A percentile compares a stretch with the other conserved stretches of the same genome.
These are phyloP conservation scores for Uropsilus gracilis DNA, from an alignment of 2,113 vertebrate genomes.

Conservation along the genomic window DNA sequence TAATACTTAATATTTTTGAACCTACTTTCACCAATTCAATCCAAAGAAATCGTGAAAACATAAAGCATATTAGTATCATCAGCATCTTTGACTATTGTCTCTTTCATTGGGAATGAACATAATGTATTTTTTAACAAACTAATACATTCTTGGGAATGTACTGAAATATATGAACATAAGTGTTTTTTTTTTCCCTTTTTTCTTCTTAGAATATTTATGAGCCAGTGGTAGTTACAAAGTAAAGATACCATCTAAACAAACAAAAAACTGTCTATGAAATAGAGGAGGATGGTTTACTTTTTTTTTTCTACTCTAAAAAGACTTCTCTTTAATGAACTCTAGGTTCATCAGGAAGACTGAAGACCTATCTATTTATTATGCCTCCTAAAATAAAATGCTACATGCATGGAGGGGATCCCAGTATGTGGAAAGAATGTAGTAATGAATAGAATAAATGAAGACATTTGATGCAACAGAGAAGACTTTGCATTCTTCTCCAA, in stretches of 20 bases:
- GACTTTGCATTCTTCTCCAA: not conserved
- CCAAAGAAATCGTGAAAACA: conserved; percentile 12
- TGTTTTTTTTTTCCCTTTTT: not conserved
- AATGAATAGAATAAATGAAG: not conserved
- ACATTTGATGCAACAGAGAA: not conserved
- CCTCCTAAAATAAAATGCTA: conserved; percentile 26
- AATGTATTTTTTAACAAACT: conserved; percentile 35
- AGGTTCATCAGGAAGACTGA: conserved; percentile 35
- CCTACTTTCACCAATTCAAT: conserved; percentile 11
- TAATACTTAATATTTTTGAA: conserved; percentile 4
- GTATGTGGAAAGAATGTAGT: not conserved
- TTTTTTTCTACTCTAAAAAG: conserved; percentile 59
- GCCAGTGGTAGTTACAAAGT: conserved; percentile 5
- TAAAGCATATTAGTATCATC: not conserved
- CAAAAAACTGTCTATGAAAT: conserved; percentile 35
- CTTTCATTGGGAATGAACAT: conserved; percentile 25
- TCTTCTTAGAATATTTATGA: conserved; percentile 45
- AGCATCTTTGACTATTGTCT: conserved; percentile 17
- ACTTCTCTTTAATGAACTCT: not conserved
- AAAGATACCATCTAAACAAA: conserved; percentile 32
- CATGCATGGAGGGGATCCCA: not conserved
- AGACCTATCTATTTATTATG: conserved; percentile 14
- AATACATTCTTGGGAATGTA: not conserved
- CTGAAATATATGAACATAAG: not conserved
- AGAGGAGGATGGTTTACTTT: conserved; percentile 30